phyloP scores from a whole-genome alignment of 1,140 invertebrate genomes.

The Heliothis subflexa region DNA sequence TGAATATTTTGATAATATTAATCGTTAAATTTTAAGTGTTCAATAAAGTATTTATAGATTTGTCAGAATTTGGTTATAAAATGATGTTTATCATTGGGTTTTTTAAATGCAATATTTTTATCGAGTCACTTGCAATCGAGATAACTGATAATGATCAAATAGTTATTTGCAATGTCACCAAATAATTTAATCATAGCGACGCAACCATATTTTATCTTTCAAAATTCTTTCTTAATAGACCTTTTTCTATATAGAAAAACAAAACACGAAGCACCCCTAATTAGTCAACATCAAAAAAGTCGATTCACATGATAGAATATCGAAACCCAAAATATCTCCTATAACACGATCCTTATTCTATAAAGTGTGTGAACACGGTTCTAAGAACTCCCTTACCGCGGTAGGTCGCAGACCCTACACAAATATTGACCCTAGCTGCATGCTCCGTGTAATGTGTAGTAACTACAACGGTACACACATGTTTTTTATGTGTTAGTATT shows the following conservation, averaged over 20 bases:
- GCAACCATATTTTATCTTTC: neutral
- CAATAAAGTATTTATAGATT: neutral
- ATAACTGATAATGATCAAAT: neutral
- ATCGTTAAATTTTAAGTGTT: neutral
- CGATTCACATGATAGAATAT: neutral
- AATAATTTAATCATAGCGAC: neutral
- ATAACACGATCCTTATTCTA: slow-evolving; percentile 52
- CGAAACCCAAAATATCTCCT: slow-evolving; percentile 27
- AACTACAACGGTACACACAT: slow-evolving; percentile 56
- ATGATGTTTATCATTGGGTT: too few relatives aligned
- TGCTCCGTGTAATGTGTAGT: slow-evolving; percentile 63
- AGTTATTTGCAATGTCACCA: neutral
- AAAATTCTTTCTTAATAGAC: too few relatives aligned
- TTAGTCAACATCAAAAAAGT: neutral
- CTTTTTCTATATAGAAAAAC: neutral
- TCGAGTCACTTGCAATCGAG: neutral
- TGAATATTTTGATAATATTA: neutral
- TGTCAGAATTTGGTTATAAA: neutral
- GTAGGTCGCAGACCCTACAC: slow-evolving; percentile 70
- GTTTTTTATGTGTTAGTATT: slow-evolving; percentile 9
- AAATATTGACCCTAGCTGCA: slow-evolving; percentile 68
- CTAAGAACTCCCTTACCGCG: slow-evolving; percentile 59
- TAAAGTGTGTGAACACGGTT: slow-evolving; percentile 59
- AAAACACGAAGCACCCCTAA: neutral
- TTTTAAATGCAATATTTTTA: neutral